A percentile compares a stretch with the other conserved stretches of the same genome.
These are phyloP conservation scores for Xestia xanthographa DNA, from an alignment of 2,888 invertebrate genomes.

Conservation along the genomic window DNA sequence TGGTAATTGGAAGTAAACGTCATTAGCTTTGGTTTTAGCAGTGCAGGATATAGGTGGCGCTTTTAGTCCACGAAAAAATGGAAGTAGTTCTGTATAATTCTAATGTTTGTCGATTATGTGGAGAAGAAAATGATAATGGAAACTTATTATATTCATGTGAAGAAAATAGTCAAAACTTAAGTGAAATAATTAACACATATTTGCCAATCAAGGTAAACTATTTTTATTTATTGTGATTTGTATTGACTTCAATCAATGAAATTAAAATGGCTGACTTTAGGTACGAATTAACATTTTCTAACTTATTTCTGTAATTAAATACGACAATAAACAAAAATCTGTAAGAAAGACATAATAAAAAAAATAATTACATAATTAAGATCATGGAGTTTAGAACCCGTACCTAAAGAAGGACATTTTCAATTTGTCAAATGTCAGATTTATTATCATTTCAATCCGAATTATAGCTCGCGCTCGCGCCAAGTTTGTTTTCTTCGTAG, in stretches of 20 bases:
- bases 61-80: slow-evolving; percentile 76
- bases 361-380: slow-evolving; percentile 13
- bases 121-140: slow-evolving; percentile 93
- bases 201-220: slow-evolving; percentile 93
- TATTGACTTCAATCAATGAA: slow-evolving; percentile 83
- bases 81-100: slow-evolving; percentile 92
- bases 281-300: slow-evolving; percentile 59
- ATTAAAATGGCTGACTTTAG: slow-evolving; percentile 82
- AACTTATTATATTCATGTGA: slow-evolving; percentile 91
- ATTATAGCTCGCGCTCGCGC: slow-evolving; percentile 43
- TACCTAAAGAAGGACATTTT: slow-evolving; percentile 20
- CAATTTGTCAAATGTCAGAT: slow-evolving; percentile 52
- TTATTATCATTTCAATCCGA: slow-evolving; percentile 26
- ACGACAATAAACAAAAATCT: not conserved
- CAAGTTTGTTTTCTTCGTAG: slow-evolving; percentile 45
- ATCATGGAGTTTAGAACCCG: slow-evolving; percentile 8
- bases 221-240: slow-evolving; percentile 80
- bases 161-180: slow-evolving; percentile 91
- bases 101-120: slow-evolving; percentile 94
- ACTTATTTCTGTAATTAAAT: slow-evolving; percentile 42
- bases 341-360: slow-evolving; percentile 3
- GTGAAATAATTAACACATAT: slow-evolving; percentile 93
- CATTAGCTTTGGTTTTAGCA: slow-evolving; percentile 16
- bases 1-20: slow-evolving; percentile 14
- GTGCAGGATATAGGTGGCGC: slow-evolving; percentile 86